Conservation (phyloP, 2,888 invertebrate species). For the Harpalus rubripes region DNA sequence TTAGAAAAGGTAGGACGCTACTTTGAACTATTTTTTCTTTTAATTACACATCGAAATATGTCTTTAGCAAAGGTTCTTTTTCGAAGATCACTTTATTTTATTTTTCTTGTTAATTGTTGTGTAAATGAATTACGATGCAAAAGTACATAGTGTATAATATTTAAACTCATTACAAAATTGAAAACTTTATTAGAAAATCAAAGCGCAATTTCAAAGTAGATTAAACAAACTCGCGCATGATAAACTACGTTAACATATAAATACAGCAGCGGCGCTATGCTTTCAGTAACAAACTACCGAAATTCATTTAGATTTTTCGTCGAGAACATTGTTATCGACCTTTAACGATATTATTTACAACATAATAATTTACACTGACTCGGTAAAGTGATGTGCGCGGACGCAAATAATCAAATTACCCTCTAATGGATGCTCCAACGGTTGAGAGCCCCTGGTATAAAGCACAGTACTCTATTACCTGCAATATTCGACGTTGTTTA, state of each 20-base stretch:
- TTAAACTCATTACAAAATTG: neutral
- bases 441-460: slow-evolving; percentile 22
- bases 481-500: slow-evolving; percentile 25
- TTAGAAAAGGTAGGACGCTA: too few relatives aligned
- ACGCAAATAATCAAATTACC: slow-evolving; percentile 37
- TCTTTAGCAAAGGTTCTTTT: too few relatives aligned
- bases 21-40: too few relatives aligned
- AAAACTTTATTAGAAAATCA: slow-evolving; percentile 8
- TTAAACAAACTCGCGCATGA: slow-evolving; percentile 11
- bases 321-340: slow-evolving; percentile 11
- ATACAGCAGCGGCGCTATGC: neutral
- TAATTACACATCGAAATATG: too few relatives aligned
- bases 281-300: slow-evolving; percentile 2
- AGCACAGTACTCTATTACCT: slow-evolving; percentile 22
- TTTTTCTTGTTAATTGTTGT: neutral
- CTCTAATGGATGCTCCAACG: slow-evolving; percentile 33
- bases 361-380: slow-evolving; percentile 34
- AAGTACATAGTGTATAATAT: neutral
- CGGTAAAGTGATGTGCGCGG: slow-evolving; percentile 12
- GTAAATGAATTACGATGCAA: neutral
- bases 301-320: slow-evolving; percentile 33
- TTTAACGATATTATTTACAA: slow-evolving; percentile 38
- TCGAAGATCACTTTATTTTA: neutral
- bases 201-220: slow-evolving; percentile 16
- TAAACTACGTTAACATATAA: slow-evolving; percentile 2